A percentile compares a stretch with the other conserved stretches of the same genome.
phyloP scores from a whole-genome alignment of 2,888 invertebrate species.

The Pristionchus arcanus region DNA sequence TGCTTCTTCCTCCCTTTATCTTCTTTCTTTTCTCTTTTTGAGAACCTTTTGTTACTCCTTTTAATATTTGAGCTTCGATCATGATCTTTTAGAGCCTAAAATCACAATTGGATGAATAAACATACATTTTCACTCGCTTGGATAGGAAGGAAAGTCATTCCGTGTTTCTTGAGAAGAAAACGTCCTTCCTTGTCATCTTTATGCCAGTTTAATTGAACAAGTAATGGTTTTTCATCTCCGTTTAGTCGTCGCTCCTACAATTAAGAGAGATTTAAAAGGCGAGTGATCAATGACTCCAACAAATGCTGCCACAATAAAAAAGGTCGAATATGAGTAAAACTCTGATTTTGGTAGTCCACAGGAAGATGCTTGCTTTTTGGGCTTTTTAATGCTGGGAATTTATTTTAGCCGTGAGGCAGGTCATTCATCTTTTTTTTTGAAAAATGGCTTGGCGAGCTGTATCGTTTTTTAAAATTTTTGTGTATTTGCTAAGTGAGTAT shows the following conservation, averaged over 20 bases:
- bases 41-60: conserved; percentile 83
- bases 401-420: not conserved
- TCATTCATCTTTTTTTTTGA: not conserved
- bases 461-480: no score
- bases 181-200: conserved; percentile 98
- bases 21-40: conserved; percentile 94
- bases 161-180: conserved; percentile 87
- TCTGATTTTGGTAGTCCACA: no score
- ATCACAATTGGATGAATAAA: conserved; percentile 2
- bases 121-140: conserved; percentile 53
- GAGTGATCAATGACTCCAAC: no score
- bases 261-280: no score
- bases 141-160: conserved; percentile 62
- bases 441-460: no score
- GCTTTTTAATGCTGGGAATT: no score
- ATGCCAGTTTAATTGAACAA: conserved; percentile 99
- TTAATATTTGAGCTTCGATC: conserved; percentile 58
- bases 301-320: no score
- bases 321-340: no score
- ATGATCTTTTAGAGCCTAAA: conserved; percentile 57
- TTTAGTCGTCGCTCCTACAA: conserved; percentile 90
- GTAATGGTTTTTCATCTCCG: conserved; percentile 93
- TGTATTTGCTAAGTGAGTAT: no score
- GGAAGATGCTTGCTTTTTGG: no score
- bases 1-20: conserved; percentile 89